Percentiles rank a stretch among this genome's conserved stretches.
Conservation (phyloP, 30 jellyfish, hydroid and myxozoan species). For the Rhopilema esculentum region DNA sequence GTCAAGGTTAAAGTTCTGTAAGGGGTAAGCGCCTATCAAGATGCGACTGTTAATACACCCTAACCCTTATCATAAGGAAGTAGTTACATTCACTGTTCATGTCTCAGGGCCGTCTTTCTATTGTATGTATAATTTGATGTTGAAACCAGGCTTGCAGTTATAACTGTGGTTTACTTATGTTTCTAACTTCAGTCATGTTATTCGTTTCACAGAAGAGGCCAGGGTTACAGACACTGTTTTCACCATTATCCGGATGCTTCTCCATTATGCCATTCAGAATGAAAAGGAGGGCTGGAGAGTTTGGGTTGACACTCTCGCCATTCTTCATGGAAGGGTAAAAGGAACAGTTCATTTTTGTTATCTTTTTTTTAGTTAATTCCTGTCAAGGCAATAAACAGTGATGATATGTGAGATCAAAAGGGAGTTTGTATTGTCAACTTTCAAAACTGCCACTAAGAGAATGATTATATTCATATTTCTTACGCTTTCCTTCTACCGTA, state of each 20-base stretch:
- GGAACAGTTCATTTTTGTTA: background rate
- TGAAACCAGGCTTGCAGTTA: background rate
- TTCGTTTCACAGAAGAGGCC: constrained; percentile 48
- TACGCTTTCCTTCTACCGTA: background rate
- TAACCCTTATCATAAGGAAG: too few relatives aligned
- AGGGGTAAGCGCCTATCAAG: too few relatives aligned
- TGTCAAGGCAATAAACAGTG: too few relatives aligned
- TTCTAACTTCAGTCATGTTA: background rate
- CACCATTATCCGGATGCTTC: constrained; percentile 82
- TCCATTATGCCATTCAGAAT: constrained; percentile 86
- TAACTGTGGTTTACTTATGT: background rate
- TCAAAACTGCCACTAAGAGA: background rate
- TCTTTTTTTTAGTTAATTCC: too few relatives aligned
- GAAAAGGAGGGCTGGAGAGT: constrained; percentile 99
- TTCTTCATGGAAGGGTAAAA: constrained; percentile 89
- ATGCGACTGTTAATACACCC: too few relatives aligned
- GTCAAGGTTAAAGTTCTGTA: too few relatives aligned
- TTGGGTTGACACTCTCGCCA: constrained; percentile 99
- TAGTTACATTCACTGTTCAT: too few relatives aligned
- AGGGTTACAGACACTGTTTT: constrained; percentile 86
- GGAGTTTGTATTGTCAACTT: too few relatives aligned
- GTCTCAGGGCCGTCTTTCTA: too few relatives aligned
- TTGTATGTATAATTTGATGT: too few relatives aligned
- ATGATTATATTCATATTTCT: background rate
- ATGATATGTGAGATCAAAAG: too few relatives aligned